phyloP scores from a whole-genome alignment of 2,888 invertebrate species.

The Oscheius sp. region DNA sequence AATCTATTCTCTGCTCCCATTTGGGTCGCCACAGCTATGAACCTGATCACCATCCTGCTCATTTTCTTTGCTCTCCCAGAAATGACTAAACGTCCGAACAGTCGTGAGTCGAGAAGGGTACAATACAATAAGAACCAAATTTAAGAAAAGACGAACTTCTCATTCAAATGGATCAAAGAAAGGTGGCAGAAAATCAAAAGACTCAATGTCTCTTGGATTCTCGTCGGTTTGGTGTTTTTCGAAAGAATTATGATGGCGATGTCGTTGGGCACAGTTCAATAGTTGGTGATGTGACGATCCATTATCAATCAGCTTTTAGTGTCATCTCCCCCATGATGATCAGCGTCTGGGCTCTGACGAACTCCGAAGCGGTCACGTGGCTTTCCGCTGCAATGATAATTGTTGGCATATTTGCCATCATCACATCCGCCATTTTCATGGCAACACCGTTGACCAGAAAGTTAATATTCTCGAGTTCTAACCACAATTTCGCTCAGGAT shows the following conservation, averaged over 20 bases:
- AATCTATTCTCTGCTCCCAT: conserved; percentile 32
- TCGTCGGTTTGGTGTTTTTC: neutral
- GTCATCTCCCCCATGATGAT: conserved; percentile 23
- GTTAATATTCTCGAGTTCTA: neutral
- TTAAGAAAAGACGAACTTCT: neutral
- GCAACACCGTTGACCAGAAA: conserved; percentile 9
- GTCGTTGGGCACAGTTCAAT: neutral
- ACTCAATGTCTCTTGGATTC: conserved; percentile 18
- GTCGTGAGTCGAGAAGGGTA: neutral
- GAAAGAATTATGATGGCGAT: neutral
- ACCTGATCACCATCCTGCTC: neutral
- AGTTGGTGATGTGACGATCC: neutral
- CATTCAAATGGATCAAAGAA: conserved; percentile 8
- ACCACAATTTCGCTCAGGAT: neutral
- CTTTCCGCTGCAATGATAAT: conserved; percentile 8
- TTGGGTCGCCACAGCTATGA: conserved; percentile 12
- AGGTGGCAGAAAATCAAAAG: neutral
- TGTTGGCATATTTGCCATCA: conserved; percentile 14
- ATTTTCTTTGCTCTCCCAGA: conserved; percentile 8
- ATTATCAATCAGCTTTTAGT: neutral
- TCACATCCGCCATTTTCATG: conserved; percentile 4
- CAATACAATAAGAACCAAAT: neutral
- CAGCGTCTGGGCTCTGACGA: conserved; percentile 11
- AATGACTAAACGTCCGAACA: neutral
- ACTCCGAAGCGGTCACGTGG: neutral